Evolutionary conservation across 2,888 invertebrate genomes (phyloP).

Genomic region (Callosobruchus maculatus): DNA sequence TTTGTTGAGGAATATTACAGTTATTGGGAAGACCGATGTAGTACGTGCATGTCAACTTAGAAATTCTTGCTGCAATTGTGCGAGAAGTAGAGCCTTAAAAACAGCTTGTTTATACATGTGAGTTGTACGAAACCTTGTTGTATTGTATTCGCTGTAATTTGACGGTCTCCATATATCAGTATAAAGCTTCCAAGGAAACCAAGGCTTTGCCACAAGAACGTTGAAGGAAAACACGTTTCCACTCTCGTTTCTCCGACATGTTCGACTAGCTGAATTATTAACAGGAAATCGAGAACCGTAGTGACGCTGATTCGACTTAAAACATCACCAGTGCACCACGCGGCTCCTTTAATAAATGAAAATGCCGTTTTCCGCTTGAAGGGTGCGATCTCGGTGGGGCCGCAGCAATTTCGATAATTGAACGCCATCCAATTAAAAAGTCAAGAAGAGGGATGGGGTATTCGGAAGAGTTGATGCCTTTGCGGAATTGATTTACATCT

Average conservation of each 20-base stretch:
- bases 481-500: background rate
- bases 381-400: background rate
- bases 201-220: no score
- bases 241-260: background rate
- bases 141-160: no score
- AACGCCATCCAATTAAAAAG: background rate
- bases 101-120: no score
- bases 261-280: background rate
- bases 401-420: background rate
- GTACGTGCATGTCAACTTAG: no score
- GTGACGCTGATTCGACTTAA: background rate
- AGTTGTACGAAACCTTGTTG: no score
- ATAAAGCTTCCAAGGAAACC: no score
- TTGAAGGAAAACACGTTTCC: no score
- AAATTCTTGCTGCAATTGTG: no score
- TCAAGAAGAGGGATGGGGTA: background rate
- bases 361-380: background rate
- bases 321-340: background rate
- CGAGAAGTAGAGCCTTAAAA: no score
- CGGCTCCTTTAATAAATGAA: background rate
- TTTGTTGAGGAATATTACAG: no score
- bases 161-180: no score
- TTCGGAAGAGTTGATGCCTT: background rate
- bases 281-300: background rate
- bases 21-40: no score